phyloP scores from a whole-genome alignment of 1,140 invertebrate genomes.

The Bradysia coprophila region DNA sequence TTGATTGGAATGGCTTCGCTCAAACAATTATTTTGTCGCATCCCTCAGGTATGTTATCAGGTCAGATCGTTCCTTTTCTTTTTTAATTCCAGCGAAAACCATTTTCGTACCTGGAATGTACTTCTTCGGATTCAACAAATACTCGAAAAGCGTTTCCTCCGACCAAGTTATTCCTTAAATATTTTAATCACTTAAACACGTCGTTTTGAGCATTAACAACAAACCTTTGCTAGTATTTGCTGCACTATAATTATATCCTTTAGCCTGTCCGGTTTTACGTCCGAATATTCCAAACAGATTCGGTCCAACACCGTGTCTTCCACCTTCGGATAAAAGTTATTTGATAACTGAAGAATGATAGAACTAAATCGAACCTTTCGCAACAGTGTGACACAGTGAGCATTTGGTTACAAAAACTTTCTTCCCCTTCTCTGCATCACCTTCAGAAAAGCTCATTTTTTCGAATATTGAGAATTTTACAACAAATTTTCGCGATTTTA shows the following conservation, averaged over 20 bases:
- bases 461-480: no score
- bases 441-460: no score
- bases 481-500: no score
- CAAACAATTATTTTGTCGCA: slow-evolving; percentile 1
- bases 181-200: no score
- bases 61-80: slow-evolving; percentile 48
- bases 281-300: slow-evolving; percentile 74
- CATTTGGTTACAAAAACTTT: no score
- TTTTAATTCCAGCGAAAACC: slow-evolving; percentile 70
- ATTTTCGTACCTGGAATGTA: slow-evolving; percentile 74
- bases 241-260: slow-evolving; percentile 65
- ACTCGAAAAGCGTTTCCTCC: slow-evolving; percentile 41
- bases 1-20: no score
- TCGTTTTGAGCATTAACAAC: no score
- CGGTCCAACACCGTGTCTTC: slow-evolving; percentile 78
- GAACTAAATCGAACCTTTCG: no score
- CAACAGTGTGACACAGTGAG: no score
- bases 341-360: no score
- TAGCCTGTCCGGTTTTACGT: slow-evolving; percentile 62
- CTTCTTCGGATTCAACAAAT: slow-evolving; percentile 63
- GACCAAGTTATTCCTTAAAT: slow-evolving; percentile 39
- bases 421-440: no score
- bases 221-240: slow-evolving; percentile 77
- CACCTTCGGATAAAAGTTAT: no score
- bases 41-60: slow-evolving; percentile 45